Conservation (phyloP, 2,113 vertebrate genomes). For the Pteruthius melanotis region DNA sequence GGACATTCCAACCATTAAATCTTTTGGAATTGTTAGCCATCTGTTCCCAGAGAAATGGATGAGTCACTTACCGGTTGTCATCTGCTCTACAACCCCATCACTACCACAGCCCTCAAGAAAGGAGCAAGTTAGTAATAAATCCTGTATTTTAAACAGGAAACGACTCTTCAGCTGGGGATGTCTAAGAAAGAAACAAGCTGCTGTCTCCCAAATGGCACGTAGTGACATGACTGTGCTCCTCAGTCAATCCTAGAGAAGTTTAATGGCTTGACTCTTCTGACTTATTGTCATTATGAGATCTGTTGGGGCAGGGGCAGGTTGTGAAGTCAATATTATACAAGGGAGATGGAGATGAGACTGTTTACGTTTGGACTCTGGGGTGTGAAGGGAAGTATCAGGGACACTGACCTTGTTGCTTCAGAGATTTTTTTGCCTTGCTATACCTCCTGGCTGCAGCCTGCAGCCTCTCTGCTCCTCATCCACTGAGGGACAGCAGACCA, state of each 20-base stretch:
- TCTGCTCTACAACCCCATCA: background rate
- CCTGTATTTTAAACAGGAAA: slow-evolving; percentile 27
- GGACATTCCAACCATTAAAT: background rate
- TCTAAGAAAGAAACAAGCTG: background rate
- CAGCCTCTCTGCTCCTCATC: background rate
- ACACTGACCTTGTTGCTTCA: background rate
- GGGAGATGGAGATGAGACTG: background rate
- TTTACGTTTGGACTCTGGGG: background rate
- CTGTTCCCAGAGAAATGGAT: background rate
- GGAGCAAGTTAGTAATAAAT: slow-evolving; percentile 6
- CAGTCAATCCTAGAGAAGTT: background rate
- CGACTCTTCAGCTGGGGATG: background rate
- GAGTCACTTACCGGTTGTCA: background rate
- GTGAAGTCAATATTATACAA: background rate
- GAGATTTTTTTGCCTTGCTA: background rate
- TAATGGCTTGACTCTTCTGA: background rate
- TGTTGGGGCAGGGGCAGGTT: background rate
- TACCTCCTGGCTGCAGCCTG: background rate
- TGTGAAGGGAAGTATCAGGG: background rate
- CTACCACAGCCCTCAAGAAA: background rate
- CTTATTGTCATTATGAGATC: background rate
- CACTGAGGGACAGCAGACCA: background rate
- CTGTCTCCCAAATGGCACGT: background rate
- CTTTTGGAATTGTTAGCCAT: background rate
- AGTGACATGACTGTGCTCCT: background rate